Evolutionary conservation across 2,797 vertebrate genomes (phyloP), one percentile per base, ranked within the genome.

Genomic region (Diglossa cyanea): DNA sequence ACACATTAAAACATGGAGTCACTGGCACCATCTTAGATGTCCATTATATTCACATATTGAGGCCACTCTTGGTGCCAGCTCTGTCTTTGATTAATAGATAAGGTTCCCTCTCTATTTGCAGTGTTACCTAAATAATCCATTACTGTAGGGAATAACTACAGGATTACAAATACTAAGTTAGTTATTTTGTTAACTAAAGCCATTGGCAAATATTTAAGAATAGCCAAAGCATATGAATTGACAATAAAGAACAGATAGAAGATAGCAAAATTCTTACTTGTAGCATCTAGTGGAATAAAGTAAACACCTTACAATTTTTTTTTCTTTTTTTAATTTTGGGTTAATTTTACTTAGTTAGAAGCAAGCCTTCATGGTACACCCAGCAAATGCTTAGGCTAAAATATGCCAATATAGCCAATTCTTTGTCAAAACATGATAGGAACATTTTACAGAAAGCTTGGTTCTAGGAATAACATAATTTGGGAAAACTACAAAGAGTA

Each of bases 181-280:
- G 48, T 95, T 95, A 88, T 94, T 97, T 95, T 96, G 90, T 96
- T 94, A 95, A 96, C 89, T 93, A 90, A 95, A 94, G 76, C 28
- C 74, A n/a, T 93, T 76, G 82, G 66, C 66, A 97, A 95, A 96
- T 94, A 96, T 95, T 96, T 94, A 90, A 96, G 86, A 92, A 79
- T 94, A 77, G 50, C 48, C 79, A 50, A 90, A 90, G 76, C 42
- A 57, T 86, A 88, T 91, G 79, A 95, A 91, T 67, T 94, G 93
- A 51, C 79, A 94, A 93, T 93, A 94, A 91, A 73, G 73, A 93
- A 48, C 42, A 90, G 60, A 93, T 88, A 88, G 58, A 90, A 94
- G 94, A 91, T 75, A 95, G 82, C 40, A 90, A 86, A 81, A 79
- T 53, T 86, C 24, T 84, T 84, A 67, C 47, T 65, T 70, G n/a